phyloP scores from a whole-genome alignment of 2,797 vertebrate species.

The Tapera naevia region DNA sequence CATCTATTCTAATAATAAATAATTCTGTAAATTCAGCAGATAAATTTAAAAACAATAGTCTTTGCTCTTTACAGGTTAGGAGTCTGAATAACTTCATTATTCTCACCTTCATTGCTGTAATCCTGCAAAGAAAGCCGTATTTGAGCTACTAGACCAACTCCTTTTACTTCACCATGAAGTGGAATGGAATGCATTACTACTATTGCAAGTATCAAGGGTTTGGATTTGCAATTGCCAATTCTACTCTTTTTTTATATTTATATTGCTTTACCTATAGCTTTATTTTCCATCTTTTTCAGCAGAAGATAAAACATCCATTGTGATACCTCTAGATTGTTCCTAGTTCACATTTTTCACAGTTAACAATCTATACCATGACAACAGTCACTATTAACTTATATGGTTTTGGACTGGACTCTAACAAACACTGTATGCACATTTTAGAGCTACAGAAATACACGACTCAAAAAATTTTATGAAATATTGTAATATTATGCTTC shows the following conservation, averaged over 20 bases:
- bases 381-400: neutral
- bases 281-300: neutral
- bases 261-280: neutral
- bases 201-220: constrained; percentile 37
- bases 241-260: neutral
- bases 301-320: neutral
- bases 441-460: neutral
- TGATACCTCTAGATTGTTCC: neutral
- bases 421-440: neutral
- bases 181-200: constrained; percentile 63
- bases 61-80: constrained; percentile 13
- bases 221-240: constrained; percentile 12
- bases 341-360: neutral
- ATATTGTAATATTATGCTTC: neutral
- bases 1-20: neutral
- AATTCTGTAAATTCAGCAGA: neutral
- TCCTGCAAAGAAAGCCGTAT: constrained; percentile 72
- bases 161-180: constrained; percentile 73
- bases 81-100: constrained; percentile 42
- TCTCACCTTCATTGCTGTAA: constrained; percentile 71
- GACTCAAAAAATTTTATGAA: neutral
- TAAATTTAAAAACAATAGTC: neutral
- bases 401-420: neutral
- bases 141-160: constrained; percentile 69
- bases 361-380: neutral